Percentiles rank a stretch among this genome's conserved stretches.
These are phyloP conservation scores for Tragopan temminckii DNA, from an alignment of 2,797 vertebrate genomes.

Conservation along the genomic window DNA sequence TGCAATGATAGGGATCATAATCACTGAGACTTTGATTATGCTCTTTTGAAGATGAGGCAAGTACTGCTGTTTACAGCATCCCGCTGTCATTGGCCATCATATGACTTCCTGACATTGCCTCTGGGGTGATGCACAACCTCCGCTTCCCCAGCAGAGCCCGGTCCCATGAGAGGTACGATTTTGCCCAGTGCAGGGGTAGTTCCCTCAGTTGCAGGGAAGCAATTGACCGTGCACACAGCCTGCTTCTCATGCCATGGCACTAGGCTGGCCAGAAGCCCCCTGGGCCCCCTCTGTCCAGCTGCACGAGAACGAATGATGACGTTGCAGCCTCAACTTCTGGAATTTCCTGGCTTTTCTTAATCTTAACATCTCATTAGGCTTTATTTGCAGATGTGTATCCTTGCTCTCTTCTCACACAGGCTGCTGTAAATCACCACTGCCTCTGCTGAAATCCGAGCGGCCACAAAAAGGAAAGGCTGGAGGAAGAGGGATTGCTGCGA, in stretches of 20 bases:
- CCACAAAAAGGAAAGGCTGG: slow-evolving; percentile 21
- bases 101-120: not conserved
- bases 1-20: not conserved
- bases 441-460: not conserved
- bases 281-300: not conserved
- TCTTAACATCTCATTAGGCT: slow-evolving; percentile 44
- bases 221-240: fast-evolving
- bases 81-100: not conserved
- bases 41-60: not conserved
- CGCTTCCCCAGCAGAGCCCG: fast-evolving
- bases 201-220: not conserved
- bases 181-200: not conserved
- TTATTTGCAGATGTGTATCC: slow-evolving; percentile 61
- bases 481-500: not conserved
- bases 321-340: slow-evolving; percentile 22
- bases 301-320: not conserved
- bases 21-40: not conserved
- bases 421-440: slow-evolving; percentile 20
- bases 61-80: not conserved
- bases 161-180: not conserved
- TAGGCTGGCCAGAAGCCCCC: not conserved
- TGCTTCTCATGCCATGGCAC: not conserved
- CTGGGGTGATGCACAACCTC: not conserved
- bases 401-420: slow-evolving; percentile 36
- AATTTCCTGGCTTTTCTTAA: slow-evolving; percentile 68